Evolutionary conservation across 2,113 vertebrate species (phyloP).

Genomic region (Ailuropoda melanoleuca): DNA sequence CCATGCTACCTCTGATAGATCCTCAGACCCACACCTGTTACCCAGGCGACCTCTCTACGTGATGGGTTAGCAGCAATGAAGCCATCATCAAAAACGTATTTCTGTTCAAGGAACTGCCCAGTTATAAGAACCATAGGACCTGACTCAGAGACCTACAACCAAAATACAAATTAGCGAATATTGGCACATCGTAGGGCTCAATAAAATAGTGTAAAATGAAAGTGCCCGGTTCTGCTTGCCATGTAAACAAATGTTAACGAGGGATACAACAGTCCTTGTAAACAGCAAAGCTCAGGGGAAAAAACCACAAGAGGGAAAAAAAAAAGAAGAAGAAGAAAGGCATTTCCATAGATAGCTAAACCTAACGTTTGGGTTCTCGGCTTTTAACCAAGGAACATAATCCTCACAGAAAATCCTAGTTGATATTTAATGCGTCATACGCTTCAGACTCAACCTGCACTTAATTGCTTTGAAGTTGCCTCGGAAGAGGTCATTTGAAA

Average conservation of each 20-base stretch:
- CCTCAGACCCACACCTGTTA: not conserved
- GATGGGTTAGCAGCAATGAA: not conserved
- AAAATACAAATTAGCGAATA: not conserved
- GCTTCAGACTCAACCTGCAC: not conserved
- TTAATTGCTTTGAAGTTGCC: conserved; percentile 46
- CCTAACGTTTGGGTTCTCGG: conserved; percentile 33
- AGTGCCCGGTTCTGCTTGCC: not conserved
- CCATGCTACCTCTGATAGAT: not conserved
- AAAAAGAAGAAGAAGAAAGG: not conserved
- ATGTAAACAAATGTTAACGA: not conserved
- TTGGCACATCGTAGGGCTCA: not conserved
- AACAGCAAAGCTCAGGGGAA: not conserved
- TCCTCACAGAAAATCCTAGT: not conserved
- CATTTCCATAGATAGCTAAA: not conserved
- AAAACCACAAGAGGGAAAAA: not conserved
- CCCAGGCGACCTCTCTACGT: not conserved
- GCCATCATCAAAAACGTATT: not conserved
- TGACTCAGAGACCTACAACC: not conserved
- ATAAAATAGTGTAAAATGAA: not conserved
- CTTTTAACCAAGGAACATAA: conserved; percentile 15
- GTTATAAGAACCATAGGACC: not conserved
- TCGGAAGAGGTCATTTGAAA: conserved; percentile 29
- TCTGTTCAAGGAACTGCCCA: not conserved
- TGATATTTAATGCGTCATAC: conserved; percentile 28
- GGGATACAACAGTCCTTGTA: not conserved